A percentile compares a stretch with the other conserved stretches of the same genome.
These are phyloP conservation scores for Heliconius hortense DNA, from an alignment of 2,888 invertebrate genomes.

Conservation along the genomic window DNA sequence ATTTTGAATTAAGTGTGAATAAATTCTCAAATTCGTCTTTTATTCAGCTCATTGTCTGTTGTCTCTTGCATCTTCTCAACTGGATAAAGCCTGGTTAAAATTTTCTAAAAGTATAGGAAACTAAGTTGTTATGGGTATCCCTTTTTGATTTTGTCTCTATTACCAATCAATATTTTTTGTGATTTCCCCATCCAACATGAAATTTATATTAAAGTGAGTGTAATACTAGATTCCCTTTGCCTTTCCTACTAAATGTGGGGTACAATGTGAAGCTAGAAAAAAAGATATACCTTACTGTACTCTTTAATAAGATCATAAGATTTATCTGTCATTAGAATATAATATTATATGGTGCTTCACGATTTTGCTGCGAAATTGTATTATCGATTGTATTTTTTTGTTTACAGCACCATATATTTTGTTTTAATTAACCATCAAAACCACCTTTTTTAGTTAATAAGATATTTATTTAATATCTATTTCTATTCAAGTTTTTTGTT, in stretches of 20 bases:
- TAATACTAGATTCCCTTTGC: neutral
- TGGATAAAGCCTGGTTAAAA: no score
- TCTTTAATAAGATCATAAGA: neutral
- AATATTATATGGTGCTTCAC: constrained; percentile 19
- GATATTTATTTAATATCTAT: constrained; percentile 12
- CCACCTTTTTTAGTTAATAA: constrained; percentile 13
- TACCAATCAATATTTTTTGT: no score
- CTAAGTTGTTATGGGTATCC: no score
- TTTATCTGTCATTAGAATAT: constrained; percentile 9
- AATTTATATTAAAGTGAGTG: no score
- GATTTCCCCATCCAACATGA: no score
- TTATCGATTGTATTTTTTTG: neutral
- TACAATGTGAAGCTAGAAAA: neutral
- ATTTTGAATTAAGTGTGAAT: neutral
- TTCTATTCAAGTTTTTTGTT: constrained; percentile 17
- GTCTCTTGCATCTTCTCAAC: no score
- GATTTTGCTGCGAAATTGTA: constrained; percentile 10
- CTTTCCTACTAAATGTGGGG: neutral
- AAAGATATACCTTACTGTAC: neutral
- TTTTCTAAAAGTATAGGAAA: no score
- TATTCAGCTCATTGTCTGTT: neutral
- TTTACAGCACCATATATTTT: constrained; percentile 7
- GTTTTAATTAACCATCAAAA: neutral
- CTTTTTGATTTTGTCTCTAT: no score
- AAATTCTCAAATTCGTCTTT: neutral